A percentile compares a stretch with the other conserved stretches of the same genome.
phyloP scores from a whole-genome alignment of 2,888 invertebrate genomes.

The Ceraclea dissimilis region DNA sequence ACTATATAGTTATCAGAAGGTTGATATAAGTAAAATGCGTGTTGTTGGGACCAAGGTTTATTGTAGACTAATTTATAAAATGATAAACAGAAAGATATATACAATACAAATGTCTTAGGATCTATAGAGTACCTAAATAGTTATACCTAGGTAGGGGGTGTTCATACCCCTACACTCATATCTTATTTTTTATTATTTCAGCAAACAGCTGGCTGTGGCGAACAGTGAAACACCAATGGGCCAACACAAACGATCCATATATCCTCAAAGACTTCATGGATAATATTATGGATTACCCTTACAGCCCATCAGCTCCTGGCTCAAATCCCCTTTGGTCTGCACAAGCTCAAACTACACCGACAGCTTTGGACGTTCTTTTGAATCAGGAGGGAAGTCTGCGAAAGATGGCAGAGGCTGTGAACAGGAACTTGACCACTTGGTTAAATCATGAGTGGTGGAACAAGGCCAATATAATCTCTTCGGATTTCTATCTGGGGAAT shows the following conservation, averaged over 20 bases:
- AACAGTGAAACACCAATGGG: constrained; percentile 56
- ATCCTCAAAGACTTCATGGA: constrained; percentile 38
- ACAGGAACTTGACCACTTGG: constrained; percentile 62
- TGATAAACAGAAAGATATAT: too few relatives aligned
- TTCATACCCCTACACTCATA: too few relatives aligned
- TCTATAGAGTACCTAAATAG: too few relatives aligned
- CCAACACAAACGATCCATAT: constrained; percentile 44
- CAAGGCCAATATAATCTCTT: constrained; percentile 62
- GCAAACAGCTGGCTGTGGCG: constrained; percentile 57
- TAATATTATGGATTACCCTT: constrained; percentile 37
- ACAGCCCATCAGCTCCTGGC: constrained; percentile 38
- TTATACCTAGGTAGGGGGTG: too few relatives aligned
- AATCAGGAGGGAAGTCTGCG: constrained; percentile 53
- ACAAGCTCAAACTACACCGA: constrained; percentile 69
- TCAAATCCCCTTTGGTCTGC: constrained; percentile 49
- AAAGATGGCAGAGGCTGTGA: constrained; percentile 57
- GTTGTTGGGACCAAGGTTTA: too few relatives aligned
- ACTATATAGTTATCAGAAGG: too few relatives aligned
- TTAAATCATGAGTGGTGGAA: constrained; percentile 58
- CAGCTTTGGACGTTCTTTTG: constrained; percentile 53
- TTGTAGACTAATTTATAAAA: too few relatives aligned
- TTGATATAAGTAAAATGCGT: too few relatives aligned
- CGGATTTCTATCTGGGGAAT: constrained; percentile 66
- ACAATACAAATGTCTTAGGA: too few relatives aligned
- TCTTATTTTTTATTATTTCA: too few relatives aligned